Conservation (phyloP, 1,140 invertebrate genomes). For the Heliothis virescens region DNA sequence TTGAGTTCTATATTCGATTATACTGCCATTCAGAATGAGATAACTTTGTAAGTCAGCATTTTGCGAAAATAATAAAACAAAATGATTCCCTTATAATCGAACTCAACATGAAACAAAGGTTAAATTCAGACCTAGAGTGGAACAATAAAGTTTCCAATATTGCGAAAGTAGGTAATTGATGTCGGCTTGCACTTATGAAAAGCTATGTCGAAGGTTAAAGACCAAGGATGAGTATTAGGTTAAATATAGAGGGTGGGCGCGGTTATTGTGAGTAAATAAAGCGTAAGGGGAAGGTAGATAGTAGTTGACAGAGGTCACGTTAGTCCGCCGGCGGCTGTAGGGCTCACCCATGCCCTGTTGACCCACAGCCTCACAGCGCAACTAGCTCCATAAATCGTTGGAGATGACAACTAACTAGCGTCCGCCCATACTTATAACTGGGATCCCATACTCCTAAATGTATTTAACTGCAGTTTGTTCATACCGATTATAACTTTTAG, state of each 20-base stretch:
- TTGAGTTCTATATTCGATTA: constrained; percentile 21
- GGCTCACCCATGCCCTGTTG: constrained; percentile 54
- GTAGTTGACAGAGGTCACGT: constrained; percentile 58
- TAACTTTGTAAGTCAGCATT: neutral
- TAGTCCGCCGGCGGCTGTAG: constrained; percentile 37
- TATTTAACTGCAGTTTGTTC: constrained; percentile 12
- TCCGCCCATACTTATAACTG: constrained; percentile 42
- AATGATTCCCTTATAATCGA: neutral
- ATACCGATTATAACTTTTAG: neutral
- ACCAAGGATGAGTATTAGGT: constrained; percentile 59
- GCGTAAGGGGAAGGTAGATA: constrained; percentile 54
- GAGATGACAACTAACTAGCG: constrained; percentile 56
- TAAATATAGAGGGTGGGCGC: constrained; percentile 63
- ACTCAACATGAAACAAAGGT: constrained; percentile 10
- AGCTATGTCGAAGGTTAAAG: constrained; percentile 74
- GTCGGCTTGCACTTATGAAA: constrained; percentile 52
- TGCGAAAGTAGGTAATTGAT: constrained; percentile 42
- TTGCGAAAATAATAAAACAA: neutral
- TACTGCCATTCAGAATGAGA: constrained; percentile 1
- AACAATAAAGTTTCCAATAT: constrained; percentile 31
- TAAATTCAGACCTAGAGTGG: neutral
- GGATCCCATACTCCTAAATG: constrained; percentile 14
- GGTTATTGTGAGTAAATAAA: constrained; percentile 67
- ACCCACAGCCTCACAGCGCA: constrained; percentile 55
- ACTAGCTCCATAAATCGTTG: constrained; percentile 55